Evolutionary conservation across 2,797 vertebrate genomes (phyloP), one percentile per base, ranked within the genome.

Genomic region (Micrastur ruficollis): DNA sequence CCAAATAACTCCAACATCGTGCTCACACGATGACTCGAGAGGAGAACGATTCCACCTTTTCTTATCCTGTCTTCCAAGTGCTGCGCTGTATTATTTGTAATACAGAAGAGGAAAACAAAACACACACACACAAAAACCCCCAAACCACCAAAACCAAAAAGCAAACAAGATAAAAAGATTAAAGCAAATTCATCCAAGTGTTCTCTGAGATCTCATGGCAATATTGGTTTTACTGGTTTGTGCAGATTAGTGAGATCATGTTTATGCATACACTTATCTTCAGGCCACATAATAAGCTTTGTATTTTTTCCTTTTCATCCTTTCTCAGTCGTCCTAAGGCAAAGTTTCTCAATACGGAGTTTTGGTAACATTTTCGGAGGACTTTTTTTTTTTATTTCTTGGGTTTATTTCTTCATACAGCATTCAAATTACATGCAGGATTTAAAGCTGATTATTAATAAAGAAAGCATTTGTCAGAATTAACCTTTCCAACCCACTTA

Each of bases 221-320:
- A 12, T 16, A 20, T 12, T 23, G 36, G 22, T 47, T 49, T 62
- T 31, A 68, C 44, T 19, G 29, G 16, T 29, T 46, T 27, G 11
- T 5, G 70, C 3, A 2, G 8, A 14, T n/a, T 46, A 9, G 23
- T 4, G 27, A 44, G 18, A 29, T 27, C 10, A 2, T 4, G 7
- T 14, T 70, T 23, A 34, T 5, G n/a, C 27, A 27, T 3, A 6
- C 1, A 1, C 21, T 50, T 34, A 42, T 18, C 81, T 32, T 22
- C 3, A 38, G 31, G 63, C 18, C 31, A 22, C 1, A 11, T 7
- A 17, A 40, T 6, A 17, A 46, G 20, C 17, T n/a, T 29, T 26
- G 0, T 19, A 12, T 47, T 72, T 71, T 49, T 63, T 10, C 26
- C 11, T 46, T 31, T 63, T 36, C 50, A 10, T 25, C 38, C 21